Evolutionary conservation across 2,113 vertebrate genomes (phyloP), one percentile per base, ranked within the genome.

Genomic region (Plotosus lineatus): DNA sequence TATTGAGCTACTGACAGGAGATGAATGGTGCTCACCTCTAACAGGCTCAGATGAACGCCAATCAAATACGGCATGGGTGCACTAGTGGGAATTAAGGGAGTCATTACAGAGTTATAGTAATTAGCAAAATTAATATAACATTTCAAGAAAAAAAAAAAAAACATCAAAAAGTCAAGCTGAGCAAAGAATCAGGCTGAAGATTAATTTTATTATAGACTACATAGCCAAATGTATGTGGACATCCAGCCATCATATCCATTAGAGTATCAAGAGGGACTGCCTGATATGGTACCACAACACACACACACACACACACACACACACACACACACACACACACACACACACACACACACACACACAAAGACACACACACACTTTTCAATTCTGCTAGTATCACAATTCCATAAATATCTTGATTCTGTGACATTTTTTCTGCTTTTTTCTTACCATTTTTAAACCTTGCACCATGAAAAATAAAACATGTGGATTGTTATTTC

Each of bases 21-120:
- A 77, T 55, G 53, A 42, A 82, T 2, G 58, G 17, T 83, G 91
- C 96, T 88, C 92, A 98, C 98, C 94, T 99, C 97, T 80, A 98
- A 92, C 84, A 99, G 94, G 90, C 97, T 99, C 77, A 96, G 95
- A 90, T 99, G 98, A 90, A 99, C 94, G 31, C 98, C 98, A 89
- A 99, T 95, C 83, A 99, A 91, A 91, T 99, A 99, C 80, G 98
- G 98, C 97, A 98, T 98, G 0, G 98, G 98, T 65, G 98, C 98
- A 89, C 98, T 99, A 91, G 60, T 65, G 85, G 87, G 31, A 81
- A 81, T 85, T 53, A 87, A 82, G 81, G 73, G 51, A 86, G n/a
- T n/a, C n/a, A n/a, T n/a, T n/a, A n/a, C n/a, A n/a, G n/a, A 86
- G 86, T 44, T 79, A 85, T 66, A 85, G 73, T 55, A 71, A 83